Conservation (phyloP, 2,113 vertebrate genomes). For the Cinclus mexicanus region DNA sequence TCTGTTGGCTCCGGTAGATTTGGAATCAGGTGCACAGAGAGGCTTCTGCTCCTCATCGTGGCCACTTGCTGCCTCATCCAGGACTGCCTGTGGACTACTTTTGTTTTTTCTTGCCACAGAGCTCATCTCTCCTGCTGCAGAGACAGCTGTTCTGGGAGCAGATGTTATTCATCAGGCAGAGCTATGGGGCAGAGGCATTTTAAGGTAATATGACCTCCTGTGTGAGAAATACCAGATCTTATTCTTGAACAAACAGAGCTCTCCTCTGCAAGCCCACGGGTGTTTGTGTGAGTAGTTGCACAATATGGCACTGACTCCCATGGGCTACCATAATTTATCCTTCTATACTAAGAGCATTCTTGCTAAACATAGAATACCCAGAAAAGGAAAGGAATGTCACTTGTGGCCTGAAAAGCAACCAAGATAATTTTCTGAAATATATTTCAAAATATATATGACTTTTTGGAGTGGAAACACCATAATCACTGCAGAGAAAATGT, state of each 20-base stretch:
- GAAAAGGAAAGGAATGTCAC: slow-evolving; percentile 28
- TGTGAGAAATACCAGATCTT: slow-evolving; percentile 51
- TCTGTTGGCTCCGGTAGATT: background rate
- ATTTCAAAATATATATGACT: background rate
- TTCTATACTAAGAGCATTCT: background rate
- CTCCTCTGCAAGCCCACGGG: background rate
- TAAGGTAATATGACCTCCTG: background rate
- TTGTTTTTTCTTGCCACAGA: background rate
- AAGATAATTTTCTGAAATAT: background rate
- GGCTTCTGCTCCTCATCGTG: background rate
- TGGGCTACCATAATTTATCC: background rate
- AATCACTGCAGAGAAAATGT: background rate
- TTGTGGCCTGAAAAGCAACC: background rate
- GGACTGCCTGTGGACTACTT: background rate
- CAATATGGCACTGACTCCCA: background rate
- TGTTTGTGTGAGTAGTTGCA: slow-evolving; percentile 4
- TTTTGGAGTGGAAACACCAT: background rate
- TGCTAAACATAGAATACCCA: background rate
- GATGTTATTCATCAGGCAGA: slow-evolving; percentile 29
- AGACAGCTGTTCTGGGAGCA: background rate
- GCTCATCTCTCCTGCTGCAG: background rate
- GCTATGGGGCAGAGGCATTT: background rate
- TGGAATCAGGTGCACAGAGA: background rate
- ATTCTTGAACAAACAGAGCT: slow-evolving; percentile 36
- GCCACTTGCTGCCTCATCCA: accelerated